Evolutionary conservation across 35 echinoderm and acorn worm species (phyloP).

Genomic region (Ophioderma brevispina): DNA sequence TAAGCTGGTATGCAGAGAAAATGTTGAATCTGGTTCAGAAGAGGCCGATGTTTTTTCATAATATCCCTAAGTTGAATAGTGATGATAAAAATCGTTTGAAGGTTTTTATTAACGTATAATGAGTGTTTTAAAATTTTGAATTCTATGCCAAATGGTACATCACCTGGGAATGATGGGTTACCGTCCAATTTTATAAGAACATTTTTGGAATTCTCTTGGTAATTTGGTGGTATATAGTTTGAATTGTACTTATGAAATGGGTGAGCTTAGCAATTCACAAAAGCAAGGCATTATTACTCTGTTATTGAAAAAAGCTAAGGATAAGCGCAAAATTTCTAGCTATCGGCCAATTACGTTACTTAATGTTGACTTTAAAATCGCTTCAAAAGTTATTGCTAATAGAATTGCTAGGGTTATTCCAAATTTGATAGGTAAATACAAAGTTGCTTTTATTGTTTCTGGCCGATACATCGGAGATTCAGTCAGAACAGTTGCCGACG

Average conservation of each 20-base stretch:
- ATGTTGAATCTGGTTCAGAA: too few species aligned
- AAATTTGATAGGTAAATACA: neutral
- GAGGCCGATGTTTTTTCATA: too few species aligned
- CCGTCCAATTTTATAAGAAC: neutral
- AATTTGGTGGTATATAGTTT: neutral
- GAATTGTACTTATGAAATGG: neutral
- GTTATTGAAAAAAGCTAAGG: neutral
- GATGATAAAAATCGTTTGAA: too few species aligned
- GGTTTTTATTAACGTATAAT: neutral
- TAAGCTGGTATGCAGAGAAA: too few species aligned
- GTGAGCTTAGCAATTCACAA: neutral
- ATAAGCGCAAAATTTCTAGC: too few species aligned
- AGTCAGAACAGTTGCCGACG: neutral
- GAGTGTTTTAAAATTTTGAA: neutral
- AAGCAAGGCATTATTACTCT: neutral
- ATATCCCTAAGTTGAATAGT: too few species aligned
- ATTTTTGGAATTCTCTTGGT: neutral
- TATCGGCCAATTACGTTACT: too few species aligned
- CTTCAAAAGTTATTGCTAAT: too few species aligned
- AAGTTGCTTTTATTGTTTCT: neutral
- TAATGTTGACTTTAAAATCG: too few species aligned
- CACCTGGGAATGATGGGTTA: constrained; percentile 17
- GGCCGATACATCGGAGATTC: neutral
- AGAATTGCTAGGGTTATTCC: too few species aligned
- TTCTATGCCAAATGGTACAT: constrained; percentile 11